phyloP scores from a whole-genome alignment of 2,888 invertebrate genomes.

The Leptopilina syphax region DNA sequence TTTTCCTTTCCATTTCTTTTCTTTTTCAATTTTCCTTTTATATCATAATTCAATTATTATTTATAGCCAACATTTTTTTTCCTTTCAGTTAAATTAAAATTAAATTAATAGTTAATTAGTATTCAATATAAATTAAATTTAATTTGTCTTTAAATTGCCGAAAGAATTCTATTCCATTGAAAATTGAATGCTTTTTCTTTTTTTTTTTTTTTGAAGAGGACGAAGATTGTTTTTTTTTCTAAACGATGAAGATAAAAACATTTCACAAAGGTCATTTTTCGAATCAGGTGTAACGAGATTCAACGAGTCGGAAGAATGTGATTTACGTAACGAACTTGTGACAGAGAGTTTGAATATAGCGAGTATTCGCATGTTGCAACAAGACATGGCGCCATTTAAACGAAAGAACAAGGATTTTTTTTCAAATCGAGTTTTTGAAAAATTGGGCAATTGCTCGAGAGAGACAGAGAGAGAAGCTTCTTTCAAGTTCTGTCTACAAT shows the following conservation, averaged over 20 bases:
- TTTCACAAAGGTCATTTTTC: slow-evolving; percentile 12
- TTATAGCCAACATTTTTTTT: no score
- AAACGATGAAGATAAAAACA: slow-evolving; percentile 5
- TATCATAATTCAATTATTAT: no score
- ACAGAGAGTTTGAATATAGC: slow-evolving; percentile 20
- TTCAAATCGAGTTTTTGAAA: neutral
- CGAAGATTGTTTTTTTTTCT: no score
- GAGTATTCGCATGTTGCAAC: slow-evolving; percentile 27
- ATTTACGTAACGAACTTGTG: slow-evolving; percentile 52
- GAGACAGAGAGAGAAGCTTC: neutral
- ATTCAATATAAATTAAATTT: no score
- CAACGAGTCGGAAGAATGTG: slow-evolving; percentile 46
- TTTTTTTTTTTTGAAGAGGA: no score
- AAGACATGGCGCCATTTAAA: slow-evolving; percentile 37
- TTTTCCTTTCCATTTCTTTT: no score
- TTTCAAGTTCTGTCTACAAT: neutral
- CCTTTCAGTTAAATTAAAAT: no score
- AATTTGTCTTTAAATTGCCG: no score
- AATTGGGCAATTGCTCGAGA: slow-evolving; percentile 14
- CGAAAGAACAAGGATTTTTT: neutral
- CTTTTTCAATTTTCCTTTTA: no score
- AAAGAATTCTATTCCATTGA: no score
- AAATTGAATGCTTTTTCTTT: no score
- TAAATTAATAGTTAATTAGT: no score
- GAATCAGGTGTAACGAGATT: slow-evolving; percentile 47